A percentile compares a stretch with the other conserved stretches of the same genome.
Evolutionary conservation across 2,113 vertebrate species (phyloP).

Genomic region (Clarias macrocephalus): DNA sequence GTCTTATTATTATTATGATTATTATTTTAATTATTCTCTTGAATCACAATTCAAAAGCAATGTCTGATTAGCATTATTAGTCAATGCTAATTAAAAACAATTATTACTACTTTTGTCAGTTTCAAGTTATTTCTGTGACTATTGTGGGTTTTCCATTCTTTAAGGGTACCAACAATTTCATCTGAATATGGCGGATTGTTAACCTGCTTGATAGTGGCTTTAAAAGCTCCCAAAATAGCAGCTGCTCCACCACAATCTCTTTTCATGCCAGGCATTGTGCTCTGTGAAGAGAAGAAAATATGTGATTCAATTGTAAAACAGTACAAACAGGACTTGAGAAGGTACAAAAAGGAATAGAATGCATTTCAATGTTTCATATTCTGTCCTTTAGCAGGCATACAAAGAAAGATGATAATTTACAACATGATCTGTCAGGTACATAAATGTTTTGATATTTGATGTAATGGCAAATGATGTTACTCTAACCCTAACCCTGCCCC

Average conservation of each 20-base stretch:
- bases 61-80: no score
- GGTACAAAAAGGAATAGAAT: no score
- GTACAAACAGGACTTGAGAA: background rate
- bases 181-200: constrained; percentile 6
- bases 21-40: no score
- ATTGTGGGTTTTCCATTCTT: no score
- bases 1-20: no score
- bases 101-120: no score
- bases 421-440: background rate
- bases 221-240: constrained; percentile 92
- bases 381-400: background rate
- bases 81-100: no score
- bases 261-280: constrained; percentile 98
- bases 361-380: background rate
- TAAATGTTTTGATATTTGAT: background rate
- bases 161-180: no score
- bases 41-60: no score
- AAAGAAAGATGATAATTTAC: background rate
- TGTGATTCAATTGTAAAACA: background rate
- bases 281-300: constrained; percentile 66
- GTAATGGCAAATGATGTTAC: background rate
- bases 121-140: no score
- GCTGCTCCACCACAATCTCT: constrained; percentile 96
- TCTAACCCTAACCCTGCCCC: no score
- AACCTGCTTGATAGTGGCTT: constrained; percentile 91